Percentiles rank a stretch among this genome's conserved stretches.
Evolutionary conservation across 1,140 invertebrate species (phyloP).

Genomic region (Helicoverpa armigera): DNA sequence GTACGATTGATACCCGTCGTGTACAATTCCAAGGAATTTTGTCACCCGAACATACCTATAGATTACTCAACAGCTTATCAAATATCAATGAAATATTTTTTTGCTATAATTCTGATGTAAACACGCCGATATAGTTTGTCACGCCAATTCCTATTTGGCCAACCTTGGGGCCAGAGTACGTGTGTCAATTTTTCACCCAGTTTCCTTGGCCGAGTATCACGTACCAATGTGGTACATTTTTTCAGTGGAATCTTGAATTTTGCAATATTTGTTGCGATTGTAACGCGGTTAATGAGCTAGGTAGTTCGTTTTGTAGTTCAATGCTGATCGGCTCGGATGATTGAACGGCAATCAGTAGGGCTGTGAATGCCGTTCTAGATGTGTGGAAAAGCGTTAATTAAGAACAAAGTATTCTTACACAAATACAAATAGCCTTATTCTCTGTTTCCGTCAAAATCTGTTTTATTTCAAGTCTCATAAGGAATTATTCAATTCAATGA

Average conservation of each 20-base stretch:
- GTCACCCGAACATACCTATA: constrained; percentile 17
- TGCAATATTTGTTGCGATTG: constrained; percentile 33
- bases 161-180: constrained; percentile 60
- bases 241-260: constrained; percentile 57
- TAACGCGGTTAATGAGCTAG: constrained; percentile 52
- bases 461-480: too few species aligned
- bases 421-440: too few species aligned
- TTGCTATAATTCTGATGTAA: constrained; percentile 30
- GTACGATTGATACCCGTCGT: constrained; percentile 1
- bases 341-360: too few species aligned
- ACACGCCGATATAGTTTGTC: constrained; percentile 2
- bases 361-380: too few species aligned
- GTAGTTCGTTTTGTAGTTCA: constrained; percentile 46
- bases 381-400: too few species aligned
- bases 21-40: constrained; percentile 49
- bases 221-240: constrained; percentile 55
- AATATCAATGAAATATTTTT: constrained; percentile 34
- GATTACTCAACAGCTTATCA: constrained; percentile 39
- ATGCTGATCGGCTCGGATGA: neutral
- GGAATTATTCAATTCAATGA: too few species aligned
- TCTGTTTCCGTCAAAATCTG: too few species aligned
- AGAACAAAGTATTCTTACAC: too few species aligned
- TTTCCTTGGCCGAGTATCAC: constrained; percentile 64
- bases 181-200: constrained; percentile 47
- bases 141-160: constrained; percentile 25